These are phyloP conservation scores for Petrocephalus zakoni DNA, from an alignment of 2,113 vertebrate species.

Conservation along the genomic window DNA sequence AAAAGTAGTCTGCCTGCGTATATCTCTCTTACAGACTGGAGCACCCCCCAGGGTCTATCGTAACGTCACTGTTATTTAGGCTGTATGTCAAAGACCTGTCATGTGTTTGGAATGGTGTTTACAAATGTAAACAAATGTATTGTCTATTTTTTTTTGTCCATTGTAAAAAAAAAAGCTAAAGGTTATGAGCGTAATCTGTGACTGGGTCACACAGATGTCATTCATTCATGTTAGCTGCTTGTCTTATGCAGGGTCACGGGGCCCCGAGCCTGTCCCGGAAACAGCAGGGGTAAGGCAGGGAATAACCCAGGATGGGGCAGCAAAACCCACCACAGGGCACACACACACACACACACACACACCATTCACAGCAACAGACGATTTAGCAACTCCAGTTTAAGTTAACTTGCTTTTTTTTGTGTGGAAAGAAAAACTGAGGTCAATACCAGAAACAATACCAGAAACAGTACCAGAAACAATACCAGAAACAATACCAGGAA, in stretches of 20 bases:
- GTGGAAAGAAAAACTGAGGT: no score
- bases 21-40: background rate
- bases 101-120: background rate
- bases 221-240: background rate
- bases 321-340: no score
- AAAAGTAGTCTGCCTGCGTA: background rate
- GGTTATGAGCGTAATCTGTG: background rate
- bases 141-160: background rate
- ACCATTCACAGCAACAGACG: no score
- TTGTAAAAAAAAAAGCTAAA: background rate
- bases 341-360: no score
- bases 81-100: background rate
- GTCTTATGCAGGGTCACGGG: background rate
- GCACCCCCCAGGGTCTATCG: background rate
- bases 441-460: no score
- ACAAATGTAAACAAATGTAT: background rate
- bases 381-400: no score
- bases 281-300: no score
- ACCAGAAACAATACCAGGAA: no score
- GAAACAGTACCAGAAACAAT: no score
- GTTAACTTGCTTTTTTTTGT: no score
- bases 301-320: no score
- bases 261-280: background rate
- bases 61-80: background rate
- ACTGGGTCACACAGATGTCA: background rate